phyloP scores from a whole-genome alignment of 1,140 invertebrate genomes.

The Apis laboriosa region DNA sequence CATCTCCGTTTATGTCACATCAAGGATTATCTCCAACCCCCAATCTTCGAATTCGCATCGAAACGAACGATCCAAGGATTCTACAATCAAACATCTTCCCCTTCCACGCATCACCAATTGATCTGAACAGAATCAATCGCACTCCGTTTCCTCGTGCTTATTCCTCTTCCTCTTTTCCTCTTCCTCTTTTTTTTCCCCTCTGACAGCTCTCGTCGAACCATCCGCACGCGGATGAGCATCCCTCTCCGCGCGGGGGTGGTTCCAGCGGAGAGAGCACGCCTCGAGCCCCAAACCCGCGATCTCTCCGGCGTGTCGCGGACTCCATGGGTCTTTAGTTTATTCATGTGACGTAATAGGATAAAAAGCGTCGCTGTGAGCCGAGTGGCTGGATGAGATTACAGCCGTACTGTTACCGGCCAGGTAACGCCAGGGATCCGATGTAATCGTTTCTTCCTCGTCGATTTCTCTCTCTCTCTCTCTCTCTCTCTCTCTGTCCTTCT shows the following conservation, averaged over 20 bases:
- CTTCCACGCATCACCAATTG: background rate
- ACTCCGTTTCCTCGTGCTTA: background rate
- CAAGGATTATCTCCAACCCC: too few relatives aligned
- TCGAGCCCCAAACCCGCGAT: slow-evolving; percentile 39
- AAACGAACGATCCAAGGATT: too few relatives aligned
- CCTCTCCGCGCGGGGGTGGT: background rate
- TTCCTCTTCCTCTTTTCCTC: background rate
- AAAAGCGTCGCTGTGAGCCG: slow-evolving; percentile 78
- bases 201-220: slow-evolving; percentile 11
- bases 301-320: slow-evolving; percentile 61
- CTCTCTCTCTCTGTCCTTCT: too few relatives aligned
- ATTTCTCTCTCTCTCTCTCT: slow-evolving; percentile 36
- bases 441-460: slow-evolving; percentile 64
- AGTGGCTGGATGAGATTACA: slow-evolving; percentile 80
- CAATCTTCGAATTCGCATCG: too few relatives aligned
- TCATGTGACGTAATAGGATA: slow-evolving; percentile 81
- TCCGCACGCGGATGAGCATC: background rate
- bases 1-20: too few relatives aligned
- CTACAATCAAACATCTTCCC: too few relatives aligned
- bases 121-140: slow-evolving; percentile 57
- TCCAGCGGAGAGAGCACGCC: slow-evolving; percentile 48
- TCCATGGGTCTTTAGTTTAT: slow-evolving; percentile 79
- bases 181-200: background rate
- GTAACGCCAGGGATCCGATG: slow-evolving; percentile 69
- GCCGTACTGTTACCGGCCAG: slow-evolving; percentile 67